Base-by-base conservation (phyloP, 2,797 vertebrate genomes). In the Mormyrops attenuatus region DNA sequence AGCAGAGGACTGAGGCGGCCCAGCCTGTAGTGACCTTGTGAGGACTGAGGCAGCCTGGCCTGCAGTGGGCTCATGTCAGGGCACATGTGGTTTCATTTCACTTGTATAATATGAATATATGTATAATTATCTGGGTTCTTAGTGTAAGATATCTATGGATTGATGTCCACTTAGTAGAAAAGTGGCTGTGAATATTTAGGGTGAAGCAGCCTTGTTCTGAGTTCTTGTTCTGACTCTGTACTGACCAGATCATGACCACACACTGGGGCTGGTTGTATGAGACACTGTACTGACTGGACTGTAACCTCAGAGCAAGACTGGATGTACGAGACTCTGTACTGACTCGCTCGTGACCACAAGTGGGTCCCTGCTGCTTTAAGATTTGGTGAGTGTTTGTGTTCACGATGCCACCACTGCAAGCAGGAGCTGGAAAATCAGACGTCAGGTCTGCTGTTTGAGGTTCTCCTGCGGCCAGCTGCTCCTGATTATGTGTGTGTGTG, bases 111-210 rank as follows among this genome's bases (percentile, higher is more conserved):
- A 82, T 82, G 77, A 47, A 82, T 47, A 44, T 82, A 82, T 82
- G 77, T 82, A 44, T 82, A 82, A 82, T 82, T 82, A 82, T 82
- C 77, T 47, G 38, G 38, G 77, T 82, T 44, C 77, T 82, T 82
- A 82, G 77, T 82, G 77, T 82, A 82, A 82, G 77, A 47, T 82
- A 82, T 82, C 41, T 82, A 82, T 82, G 77, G 77, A 11, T 41
- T 82, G 77, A 47, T 82, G 77, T 82, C 38, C 77, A 47, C 77
- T n/a, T 47, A 82, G 73, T 41, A 80, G 41, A 22, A n/a, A 82
- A 47, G 77, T 47, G 77, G 77, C 77, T 82, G 77, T 47, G 77
- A 82, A 82, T 44, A 82, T 82, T 82, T 82, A 47, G 77, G 77
- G 41, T 82, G 73, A 80, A 80, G 9, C 73, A 80, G 77, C 77